Conservation (phyloP, 1,140 invertebrate species). For the Agrypnia vestita region DNA sequence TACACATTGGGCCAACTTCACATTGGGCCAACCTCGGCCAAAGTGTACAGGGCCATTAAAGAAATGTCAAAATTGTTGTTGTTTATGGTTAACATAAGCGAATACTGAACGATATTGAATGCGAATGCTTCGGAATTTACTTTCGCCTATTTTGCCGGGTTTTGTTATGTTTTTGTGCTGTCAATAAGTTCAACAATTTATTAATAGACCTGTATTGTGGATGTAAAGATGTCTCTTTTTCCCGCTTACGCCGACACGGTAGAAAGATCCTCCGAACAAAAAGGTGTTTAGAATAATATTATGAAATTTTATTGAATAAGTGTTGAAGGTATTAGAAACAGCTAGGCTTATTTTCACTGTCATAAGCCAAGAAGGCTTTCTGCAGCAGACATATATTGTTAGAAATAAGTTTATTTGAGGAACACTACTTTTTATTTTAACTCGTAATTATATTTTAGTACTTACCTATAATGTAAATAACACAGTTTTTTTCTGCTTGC, state of each 20-base stretch:
- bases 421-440: neutral
- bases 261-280: neutral
- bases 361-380: neutral
- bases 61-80: conserved; percentile 20
- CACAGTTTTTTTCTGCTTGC: neutral
- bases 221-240: conserved; percentile 32
- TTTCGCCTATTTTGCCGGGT: neutral
- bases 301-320: neutral
- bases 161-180: neutral
- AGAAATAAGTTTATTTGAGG: neutral
- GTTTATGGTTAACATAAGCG: neutral
- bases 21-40: no score
- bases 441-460: neutral
- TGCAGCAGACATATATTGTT: neutral
- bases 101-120: no score
- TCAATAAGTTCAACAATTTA: neutral
- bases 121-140: no score
- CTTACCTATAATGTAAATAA: neutral
- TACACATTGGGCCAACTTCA: no score
- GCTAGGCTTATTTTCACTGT: neutral
- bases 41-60: no score
- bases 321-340: neutral
- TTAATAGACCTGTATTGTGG: no score
- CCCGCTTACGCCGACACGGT: conserved; percentile 33
- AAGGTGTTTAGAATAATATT: neutral